Conservation (phyloP, 2,797 vertebrate species). For the Eulemur mongoz region DNA sequence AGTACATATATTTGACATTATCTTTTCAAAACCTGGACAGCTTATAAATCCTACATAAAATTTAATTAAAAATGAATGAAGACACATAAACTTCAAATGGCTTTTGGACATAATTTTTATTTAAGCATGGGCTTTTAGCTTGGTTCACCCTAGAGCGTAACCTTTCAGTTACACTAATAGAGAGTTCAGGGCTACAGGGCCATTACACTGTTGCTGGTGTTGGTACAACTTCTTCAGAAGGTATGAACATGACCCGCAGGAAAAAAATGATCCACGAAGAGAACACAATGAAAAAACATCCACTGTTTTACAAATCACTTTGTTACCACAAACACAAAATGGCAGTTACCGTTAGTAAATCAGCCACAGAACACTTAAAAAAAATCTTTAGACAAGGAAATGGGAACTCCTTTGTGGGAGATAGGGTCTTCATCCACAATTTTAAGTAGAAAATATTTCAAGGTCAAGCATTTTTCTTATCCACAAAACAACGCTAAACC, state of each 20-base stretch:
- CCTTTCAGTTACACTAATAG: conserved; percentile 80
- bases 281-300: conserved; percentile 86
- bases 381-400: conserved; percentile 80
- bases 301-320: conserved; percentile 89
- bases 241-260: conserved; percentile 86
- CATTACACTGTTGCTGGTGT: conserved; percentile 86
- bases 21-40: not conserved
- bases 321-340: conserved; percentile 88
- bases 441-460: conserved; percentile 85
- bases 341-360: conserved; percentile 88
- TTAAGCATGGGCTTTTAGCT: conserved; percentile 84
- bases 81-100: conserved; percentile 20
- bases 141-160: conserved; percentile 82
- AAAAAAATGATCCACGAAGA: conserved; percentile 86
- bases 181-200: conserved; percentile 83
- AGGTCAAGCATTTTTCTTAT: conserved; percentile 85
- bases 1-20: not conserved
- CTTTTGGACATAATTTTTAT: conserved; percentile 85
- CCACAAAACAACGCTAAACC: conserved; percentile 86
- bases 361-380: conserved; percentile 83
- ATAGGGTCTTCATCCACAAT: conserved; percentile 79
- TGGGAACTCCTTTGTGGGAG: conserved; percentile 78
- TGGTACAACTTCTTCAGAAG: conserved; percentile 85
- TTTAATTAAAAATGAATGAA: conserved; percentile 32
- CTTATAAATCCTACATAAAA: not conserved